Base-by-base conservation (phyloP, 2,888 invertebrate species). In the Apamea crenata region DNA sequence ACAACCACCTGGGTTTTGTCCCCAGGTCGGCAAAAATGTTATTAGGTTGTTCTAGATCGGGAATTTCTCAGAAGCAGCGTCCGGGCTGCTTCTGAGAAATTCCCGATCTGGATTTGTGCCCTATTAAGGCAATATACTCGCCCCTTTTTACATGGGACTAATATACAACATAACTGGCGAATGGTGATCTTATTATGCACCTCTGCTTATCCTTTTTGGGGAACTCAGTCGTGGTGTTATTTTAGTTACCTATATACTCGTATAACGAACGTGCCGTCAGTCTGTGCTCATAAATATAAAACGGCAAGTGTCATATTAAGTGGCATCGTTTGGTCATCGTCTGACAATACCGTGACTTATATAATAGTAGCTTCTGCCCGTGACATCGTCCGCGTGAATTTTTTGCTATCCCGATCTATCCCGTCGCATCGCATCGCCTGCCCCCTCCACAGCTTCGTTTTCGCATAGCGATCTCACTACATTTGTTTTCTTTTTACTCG, bases 231-330 rank as follows among this genome's bases (percentile, higher is more conserved):
- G 44, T n/a, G 40, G 53, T 25, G 29, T n/a, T 16, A 40, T 56
- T 59, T 14, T 29, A 56, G 29, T 29, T 16, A 47, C 32, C 50
- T 63, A 77, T 44, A 69, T 47, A 76, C n/a, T n/a, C n/a, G n/a
- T n/a, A n/a, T 47, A 72, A 44, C 44, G n/a, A 75, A 74, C 32
- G 40, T 12, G 25, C 71, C 32, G n/a, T 63, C 63, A 59, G 72
- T 67, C 29, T 75, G 53, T 29, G 47, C 50, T 36, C 65, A 66
- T 82, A 80, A 77, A 78, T 82, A 78, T 80, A 74, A 78, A 78
- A 82, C n/a, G 71, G 53, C 70, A 61, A 77, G 69, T 71, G 74
- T 66, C 75, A 78, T 69, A 76, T 79, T 76, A 76, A 82, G 70
- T 75, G 59, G n/a, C 44, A 70, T 70, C 72, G 71, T 87, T 78